Base-by-base conservation (phyloP, 2,888 invertebrate genomes). In the Xanthia icteritia region DNA sequence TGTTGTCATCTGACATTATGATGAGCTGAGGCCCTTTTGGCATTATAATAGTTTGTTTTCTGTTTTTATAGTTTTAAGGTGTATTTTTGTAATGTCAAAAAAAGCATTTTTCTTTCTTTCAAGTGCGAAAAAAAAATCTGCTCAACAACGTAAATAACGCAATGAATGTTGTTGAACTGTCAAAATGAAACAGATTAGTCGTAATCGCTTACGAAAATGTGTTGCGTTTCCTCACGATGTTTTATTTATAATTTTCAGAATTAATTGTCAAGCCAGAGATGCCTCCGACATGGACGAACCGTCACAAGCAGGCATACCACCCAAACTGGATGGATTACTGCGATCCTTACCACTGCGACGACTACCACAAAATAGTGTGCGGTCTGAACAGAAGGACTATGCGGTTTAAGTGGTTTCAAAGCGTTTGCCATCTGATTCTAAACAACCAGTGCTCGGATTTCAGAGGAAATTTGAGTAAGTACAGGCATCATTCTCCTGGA, bases 391-490 rank as follows among this genome's bases (percentile, higher is more conserved):
- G 95, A 0, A 56, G 67, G 0, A 88, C 42, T 0, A 91, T 92
- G 91, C 86, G 78, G 2, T 95, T 95, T 69, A 91, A 92, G 66
- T 95, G 93, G 93, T 96, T 96, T 5, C 94, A 94, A n/a, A 96
- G 95, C 71, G 45, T 3, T 0, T 96, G 96, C 2, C 96, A 96
- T 67, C 56, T 96, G 0, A 87, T 92, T 0, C n/a, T 94, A 6
- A 92, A 93, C 63, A 96, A 96, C 73, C 76, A 89, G 66, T 96
- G 96, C 27, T 58, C 93, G 0, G n/a, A 3, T 0, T 94, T 86
- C 45, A 85, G 93, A 9, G 95, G 95, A 0, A n/a, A 54, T 56
- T 79, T 94, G 3, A 92, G 96, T 96, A 84, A 90, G 94, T 91
- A 58, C n/a, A 31, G 61, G 39, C 42, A 23, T 63, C 1, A 27